Base-by-base conservation (phyloP, 2,888 invertebrate genomes). In the Scaeva pyrastri region DNA sequence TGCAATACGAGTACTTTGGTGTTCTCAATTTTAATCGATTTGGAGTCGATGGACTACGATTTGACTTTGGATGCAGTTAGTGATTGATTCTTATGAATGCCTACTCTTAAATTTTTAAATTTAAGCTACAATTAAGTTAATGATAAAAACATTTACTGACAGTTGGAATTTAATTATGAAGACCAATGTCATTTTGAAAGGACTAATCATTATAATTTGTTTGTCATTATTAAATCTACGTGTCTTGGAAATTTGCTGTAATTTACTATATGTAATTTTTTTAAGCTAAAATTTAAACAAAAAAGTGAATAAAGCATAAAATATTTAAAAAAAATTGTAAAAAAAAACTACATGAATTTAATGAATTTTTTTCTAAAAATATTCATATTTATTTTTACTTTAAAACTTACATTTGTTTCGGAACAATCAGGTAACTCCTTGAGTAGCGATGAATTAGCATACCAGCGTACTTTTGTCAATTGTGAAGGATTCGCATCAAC, bases 391-490 rank as follows among this genome's bases (percentile, higher is more conserved):
- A 11, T 0, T 11, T 21, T 11, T n/a, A n/a, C n/a, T 0, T n/a
- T 58, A 2, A 5, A 10, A 88, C 90, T 88, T 88, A 91, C 91
- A 87, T 90, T 90, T 1, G 90, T 91, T 75, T 92, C 91, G 77
- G 89, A 89, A 91, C 97, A 97, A 90, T 97, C 97, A 0, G 97
- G 97, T 88, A 97, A 93, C 92, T 97, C 97, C 91, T 97, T 97
- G 89, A 98, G 94, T 50, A 97, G 92, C 87, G 96, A 95, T 2
- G 96, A 96, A 90, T 97, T 96, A 88, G 97, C 94, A 91, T 96
- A 97, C 98, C 98, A 98, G 88, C 96, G 94, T 82, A 97, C 98
- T 88, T 96, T 95, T 89, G 94, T 95, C 89, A 96, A 93, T 75
- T 93, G 93, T 0, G 94, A 92, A 0, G 98, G 98, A 93, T 98